Percentiles rank a stretch among this genome's conserved stretches.
phyloP scores from a whole-genome alignment of 2,797 vertebrate species.

The Nasua narica region DNA sequence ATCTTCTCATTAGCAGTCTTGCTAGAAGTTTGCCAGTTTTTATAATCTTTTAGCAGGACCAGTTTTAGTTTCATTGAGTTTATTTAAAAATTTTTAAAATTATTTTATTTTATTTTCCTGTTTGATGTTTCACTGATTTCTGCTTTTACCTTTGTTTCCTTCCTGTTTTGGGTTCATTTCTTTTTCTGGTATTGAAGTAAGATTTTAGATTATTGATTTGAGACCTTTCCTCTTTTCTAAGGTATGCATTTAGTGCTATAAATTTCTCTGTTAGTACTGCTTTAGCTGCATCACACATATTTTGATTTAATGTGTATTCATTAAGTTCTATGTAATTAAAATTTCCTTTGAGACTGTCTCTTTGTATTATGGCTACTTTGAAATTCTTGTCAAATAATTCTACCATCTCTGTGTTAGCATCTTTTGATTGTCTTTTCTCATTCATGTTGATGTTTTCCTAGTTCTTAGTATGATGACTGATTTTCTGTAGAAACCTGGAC shows the following conservation, averaged over 20 bases:
- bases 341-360: not conserved
- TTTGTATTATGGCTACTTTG: slow-evolving; percentile 2
- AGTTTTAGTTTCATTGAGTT: slow-evolving; percentile 10
- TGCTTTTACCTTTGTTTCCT: not conserved
- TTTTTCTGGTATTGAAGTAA: slow-evolving; percentile 34
- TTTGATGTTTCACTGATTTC: not conserved
- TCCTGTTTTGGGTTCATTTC: slow-evolving; percentile 16
- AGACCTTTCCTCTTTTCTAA: slow-evolving; percentile 9
- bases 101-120: not conserved
- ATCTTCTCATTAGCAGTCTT: not conserved
- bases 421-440: slow-evolving; percentile 28
- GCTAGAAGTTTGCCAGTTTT: slow-evolving; percentile 18
- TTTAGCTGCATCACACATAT: slow-evolving; percentile 20
- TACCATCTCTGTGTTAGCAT: not conserved
- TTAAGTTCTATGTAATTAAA: slow-evolving; percentile 28
- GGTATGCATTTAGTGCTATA: not conserved
- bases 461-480: not conserved
- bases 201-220: slow-evolving; percentile 27
- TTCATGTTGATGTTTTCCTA: not conserved
- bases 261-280: not conserved
- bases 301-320: slow-evolving; percentile 13
- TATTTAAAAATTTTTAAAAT: not conserved
- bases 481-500: slow-evolving; percentile 24
- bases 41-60: not conserved
- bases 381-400: slow-evolving; percentile 12